These are phyloP conservation scores for Limnothrissa miodon DNA, from an alignment of 2,113 vertebrate species.

Conservation along the genomic window DNA sequence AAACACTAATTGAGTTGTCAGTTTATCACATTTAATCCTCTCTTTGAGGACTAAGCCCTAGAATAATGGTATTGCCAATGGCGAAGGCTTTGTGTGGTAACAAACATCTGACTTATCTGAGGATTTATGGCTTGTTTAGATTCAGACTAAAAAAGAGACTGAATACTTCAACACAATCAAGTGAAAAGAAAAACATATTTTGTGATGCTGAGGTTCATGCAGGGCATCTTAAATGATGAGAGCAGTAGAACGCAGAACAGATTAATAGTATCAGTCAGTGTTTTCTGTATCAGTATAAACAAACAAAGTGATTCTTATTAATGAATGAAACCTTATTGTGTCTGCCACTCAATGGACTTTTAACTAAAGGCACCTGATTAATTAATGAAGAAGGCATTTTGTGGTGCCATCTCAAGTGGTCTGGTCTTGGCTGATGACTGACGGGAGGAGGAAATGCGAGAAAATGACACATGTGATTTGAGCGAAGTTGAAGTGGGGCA, in stretches of 20 bases:
- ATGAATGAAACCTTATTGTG: background rate
- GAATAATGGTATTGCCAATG: background rate
- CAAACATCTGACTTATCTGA: background rate
- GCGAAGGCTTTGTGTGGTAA: background rate
- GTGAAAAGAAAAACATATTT: no score
- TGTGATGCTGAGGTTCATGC: no score
- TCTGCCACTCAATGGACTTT: background rate
- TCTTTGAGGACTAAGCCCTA: background rate
- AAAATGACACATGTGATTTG: background rate
- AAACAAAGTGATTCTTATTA: background rate
- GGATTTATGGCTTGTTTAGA: background rate
- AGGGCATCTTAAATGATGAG: background rate
- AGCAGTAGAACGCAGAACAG: background rate
- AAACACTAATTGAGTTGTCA: background rate
- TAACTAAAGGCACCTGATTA: background rate
- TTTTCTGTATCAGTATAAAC: background rate
- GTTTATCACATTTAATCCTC: background rate
- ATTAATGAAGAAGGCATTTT: background rate
- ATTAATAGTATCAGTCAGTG: background rate
- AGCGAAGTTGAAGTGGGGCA: background rate
- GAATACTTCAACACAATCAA: background rate
- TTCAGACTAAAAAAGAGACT: background rate
- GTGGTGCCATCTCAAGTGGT: background rate
- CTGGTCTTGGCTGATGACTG: background rate
- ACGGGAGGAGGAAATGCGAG: background rate